Percentiles rank a stretch among this genome's conserved stretches.
Conservation (phyloP, 2,888 invertebrate genomes). For the Romanomermis culicivorax region DNA sequence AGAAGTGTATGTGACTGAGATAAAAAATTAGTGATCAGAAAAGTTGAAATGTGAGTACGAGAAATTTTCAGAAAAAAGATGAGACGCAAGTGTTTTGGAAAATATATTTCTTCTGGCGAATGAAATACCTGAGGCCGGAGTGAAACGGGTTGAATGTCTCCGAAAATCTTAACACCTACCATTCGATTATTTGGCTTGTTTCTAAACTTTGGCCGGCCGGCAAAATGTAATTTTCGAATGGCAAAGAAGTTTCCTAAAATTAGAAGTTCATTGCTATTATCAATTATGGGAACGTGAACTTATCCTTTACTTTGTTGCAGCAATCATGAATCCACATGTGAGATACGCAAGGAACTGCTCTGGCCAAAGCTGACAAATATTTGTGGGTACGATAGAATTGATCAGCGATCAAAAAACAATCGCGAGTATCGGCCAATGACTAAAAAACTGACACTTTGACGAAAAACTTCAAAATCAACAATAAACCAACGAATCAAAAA, state of each 20-base stretch:
- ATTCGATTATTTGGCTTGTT: conserved; percentile 21
- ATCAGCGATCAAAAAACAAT: conserved; percentile 37
- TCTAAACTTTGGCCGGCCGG: conserved; percentile 24
- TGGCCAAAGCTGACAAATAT: conserved; percentile 48
- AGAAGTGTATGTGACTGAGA: no score
- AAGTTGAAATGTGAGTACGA: no score
- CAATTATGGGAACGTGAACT: neutral
- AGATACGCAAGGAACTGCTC: conserved; percentile 42
- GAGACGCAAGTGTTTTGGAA: no score
- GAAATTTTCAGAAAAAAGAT: no score
- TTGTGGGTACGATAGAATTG: conserved; percentile 51
- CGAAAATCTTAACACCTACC: no score
- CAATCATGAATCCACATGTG: conserved; percentile 50
- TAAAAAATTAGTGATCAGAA: no score
- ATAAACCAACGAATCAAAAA: no score
- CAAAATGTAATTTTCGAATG: conserved; percentile 17
- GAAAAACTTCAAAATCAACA: no score
- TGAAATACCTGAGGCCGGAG: no score
- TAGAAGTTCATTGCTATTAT: conserved; percentile 10
- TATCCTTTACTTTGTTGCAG: conserved; percentile 33
- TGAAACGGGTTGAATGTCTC: no score
- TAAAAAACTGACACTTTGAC: no score
- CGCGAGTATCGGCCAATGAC: neutral
- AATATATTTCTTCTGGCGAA: no score
- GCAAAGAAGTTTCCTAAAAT: neutral